Base-by-base conservation (phyloP, 2,113 vertebrate species). In the Centropristis striata region DNA sequence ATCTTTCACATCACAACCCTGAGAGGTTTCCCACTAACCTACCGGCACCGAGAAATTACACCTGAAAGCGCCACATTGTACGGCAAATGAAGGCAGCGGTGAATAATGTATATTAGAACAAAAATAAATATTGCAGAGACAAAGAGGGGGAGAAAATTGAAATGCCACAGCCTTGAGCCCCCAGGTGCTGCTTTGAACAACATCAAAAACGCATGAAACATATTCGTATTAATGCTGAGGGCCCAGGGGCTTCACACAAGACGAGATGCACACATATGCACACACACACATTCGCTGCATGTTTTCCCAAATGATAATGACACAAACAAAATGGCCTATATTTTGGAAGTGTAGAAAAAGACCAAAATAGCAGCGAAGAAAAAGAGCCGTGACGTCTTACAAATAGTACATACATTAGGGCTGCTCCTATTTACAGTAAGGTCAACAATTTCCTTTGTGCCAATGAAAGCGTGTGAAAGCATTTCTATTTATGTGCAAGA, bases 151-250 rank as follows among this genome's bases (percentile, higher is more conserved):
- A 11, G 55, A 59, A 81, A 64, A 76, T 21, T 53, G 25, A 78
- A 81, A 54, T 15, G 21, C 20, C 54, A 69, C 46, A 36, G 57
- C 28, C 27, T 23, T 21, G 39, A 66, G 71, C 46, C 88, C 59
- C 6, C 80, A 85, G 87, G 84, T 81, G 80, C 53, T 77, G 80
- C 86, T 91, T 88, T 90, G 81, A 89, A 90, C 82, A 85, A 82
- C 85, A 86, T 85, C 74, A 90, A 85, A 80, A 87, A 84, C 13
- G 32, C 41, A 86, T 77, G 44, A 81, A 88, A 80, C 74, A 80
- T 71, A 75, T 90, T 93, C 54, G 69, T 84, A 84, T 88, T 88
- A 87, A 86, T 86, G 71, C 76, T 25, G 25, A 53, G 23, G 23
- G 50, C 78, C 80, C 63, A n/a, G 42, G 47, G 54, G 75, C 60